phyloP scores from a whole-genome alignment of 2,888 invertebrate genomes.

The Drosophila anomalata region DNA sequence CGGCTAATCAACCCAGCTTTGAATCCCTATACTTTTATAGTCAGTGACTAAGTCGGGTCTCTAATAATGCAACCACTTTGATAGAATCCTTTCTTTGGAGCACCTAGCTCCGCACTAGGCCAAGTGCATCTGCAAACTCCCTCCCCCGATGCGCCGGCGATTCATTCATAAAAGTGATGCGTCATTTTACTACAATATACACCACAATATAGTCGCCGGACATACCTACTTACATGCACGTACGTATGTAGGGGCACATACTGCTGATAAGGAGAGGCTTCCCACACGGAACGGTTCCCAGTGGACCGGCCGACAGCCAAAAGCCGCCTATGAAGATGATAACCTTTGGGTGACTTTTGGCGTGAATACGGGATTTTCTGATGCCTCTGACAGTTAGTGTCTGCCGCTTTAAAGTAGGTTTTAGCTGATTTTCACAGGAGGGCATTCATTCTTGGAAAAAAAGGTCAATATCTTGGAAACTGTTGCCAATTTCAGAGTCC shows the following conservation, averaged over 20 bases:
- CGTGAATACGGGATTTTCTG: slow-evolving; percentile 58
- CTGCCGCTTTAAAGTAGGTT: slow-evolving; percentile 52
- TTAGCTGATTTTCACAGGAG: slow-evolving; percentile 37
- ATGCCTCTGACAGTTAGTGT: slow-evolving; percentile 57
- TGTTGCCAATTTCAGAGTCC: slow-evolving; percentile 24
- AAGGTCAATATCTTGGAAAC: slow-evolving; percentile 50
- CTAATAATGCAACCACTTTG: too few species aligned
- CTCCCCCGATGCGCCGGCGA: slow-evolving; percentile 13
- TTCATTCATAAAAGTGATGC: slow-evolving; percentile 70
- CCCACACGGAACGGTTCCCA: slow-evolving; percentile 65
- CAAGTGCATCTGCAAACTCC: slow-evolving; percentile 13
- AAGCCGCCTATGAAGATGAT: slow-evolving; percentile 55
- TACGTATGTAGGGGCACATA: slow-evolving; percentile 18
- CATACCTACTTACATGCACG: slow-evolving; percentile 19
- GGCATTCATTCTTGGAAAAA: slow-evolving; percentile 61
- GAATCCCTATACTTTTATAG: too few species aligned
- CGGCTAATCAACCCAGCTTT: too few species aligned
- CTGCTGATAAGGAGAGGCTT: slow-evolving; percentile 62
- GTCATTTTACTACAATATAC: slow-evolving; percentile 66
- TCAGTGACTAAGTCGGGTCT: too few species aligned
- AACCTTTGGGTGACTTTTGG: slow-evolving; percentile 67
- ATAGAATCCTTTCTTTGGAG: too few species aligned
- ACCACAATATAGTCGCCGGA: slow-evolving; percentile 47
- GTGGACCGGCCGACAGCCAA: slow-evolving; percentile 47
- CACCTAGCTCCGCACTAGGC: not conserved